Evolutionary conservation across 1,140 invertebrate genomes (phyloP), one percentile per base, ranked within the genome.

Genomic region (Proctacanthus coquilletti): DNA sequence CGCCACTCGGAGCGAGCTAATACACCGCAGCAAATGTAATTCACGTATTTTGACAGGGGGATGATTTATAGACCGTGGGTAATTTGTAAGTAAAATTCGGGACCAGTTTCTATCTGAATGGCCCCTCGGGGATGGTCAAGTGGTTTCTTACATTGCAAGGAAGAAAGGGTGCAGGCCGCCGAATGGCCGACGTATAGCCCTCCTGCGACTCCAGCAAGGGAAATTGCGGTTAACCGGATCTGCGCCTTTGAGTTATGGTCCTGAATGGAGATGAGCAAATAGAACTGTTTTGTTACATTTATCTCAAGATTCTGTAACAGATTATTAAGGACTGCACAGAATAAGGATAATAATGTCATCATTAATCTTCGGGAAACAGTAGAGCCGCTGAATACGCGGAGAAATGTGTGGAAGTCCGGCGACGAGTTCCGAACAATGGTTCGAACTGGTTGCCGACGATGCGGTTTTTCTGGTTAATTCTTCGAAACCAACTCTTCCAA

Each of bases 11-110:
- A n/a, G n/a, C n/a, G n/a, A n/a, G n/a, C n/a, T n/a, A n/a, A n/a
- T n/a, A n/a, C n/a, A n/a, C n/a, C n/a, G n/a, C n/a, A n/a, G n/a
- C n/a, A n/a, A n/a, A n/a, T n/a, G n/a, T n/a, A n/a, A n/a, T n/a
- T n/a, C n/a, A n/a, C n/a, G n/a, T n/a, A n/a, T n/a, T 27, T 27
- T 27, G 23, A 27, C 23, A 27, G 13, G 23, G 23, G 13, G 8
- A 27, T 27, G 23, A 27, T 27, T 27, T 27, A 27, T 27, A 9
- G 23, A 8, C 23, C 23, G 23, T 27, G 13, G 13, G 23, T 27
- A 27, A 27, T 27, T 27, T 27, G 23, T 27, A 27, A 27, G 23
- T 27, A 27, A 27, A 27, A 27, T 27, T 27, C 23, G 13, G 23
- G 23, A 27, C 23, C 8, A 27, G 23, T 27, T 27, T 27, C 13